Base-by-base conservation (phyloP, 2,113 vertebrate species). In the Ceyx cyanopectus region DNA sequence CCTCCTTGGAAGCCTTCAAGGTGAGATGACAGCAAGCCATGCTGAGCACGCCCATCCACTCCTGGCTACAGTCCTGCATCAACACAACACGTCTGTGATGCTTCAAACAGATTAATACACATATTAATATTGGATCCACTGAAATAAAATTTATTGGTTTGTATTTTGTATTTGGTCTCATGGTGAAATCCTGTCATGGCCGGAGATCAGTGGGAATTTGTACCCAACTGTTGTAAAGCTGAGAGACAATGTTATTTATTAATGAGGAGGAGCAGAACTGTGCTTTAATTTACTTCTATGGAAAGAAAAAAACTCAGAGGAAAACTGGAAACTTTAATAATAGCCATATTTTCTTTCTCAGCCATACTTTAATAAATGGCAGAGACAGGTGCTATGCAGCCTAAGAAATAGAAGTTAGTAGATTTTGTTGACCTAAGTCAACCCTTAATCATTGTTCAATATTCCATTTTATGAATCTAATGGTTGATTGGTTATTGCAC, bases 21-120 rank as follows among this genome's bases (percentile, higher is more conserved):
- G 30, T n/a, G 50, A 22, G 15, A n/a, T 24, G 68, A 65, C 4
- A 46, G 12, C 12, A 65, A 72, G 5, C 5, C 9, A 17, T 21
- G 34, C 7, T 37, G 20, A 92, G 41, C 20, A 17, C 56, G 46
- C 5, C 0, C 0, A n/a, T 26, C 41, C 61, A 5, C 23, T 70
- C 37, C 43, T 88, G 86, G 12, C 19, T 60, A 22, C 6, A n/a
- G 5, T 43, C 7, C n/a, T 63, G 3, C 29, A 68, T 84, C 74
- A 68, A 0, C 32, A 65, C 7, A 78, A 12, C 5, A 63, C 16
- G 78, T 43, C 7, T n/a, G 4, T 63, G 7, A 9, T 58, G 7
- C 46, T 74, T 85, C 27, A 73, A 85, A 6, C 4, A 53, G 5
- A 32, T 32, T 32, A 32, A 32, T 32, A 32, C 18, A 34, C 2